Conservation (phyloP, 2,113 vertebrate genomes). For the Eurypyga helias region DNA sequence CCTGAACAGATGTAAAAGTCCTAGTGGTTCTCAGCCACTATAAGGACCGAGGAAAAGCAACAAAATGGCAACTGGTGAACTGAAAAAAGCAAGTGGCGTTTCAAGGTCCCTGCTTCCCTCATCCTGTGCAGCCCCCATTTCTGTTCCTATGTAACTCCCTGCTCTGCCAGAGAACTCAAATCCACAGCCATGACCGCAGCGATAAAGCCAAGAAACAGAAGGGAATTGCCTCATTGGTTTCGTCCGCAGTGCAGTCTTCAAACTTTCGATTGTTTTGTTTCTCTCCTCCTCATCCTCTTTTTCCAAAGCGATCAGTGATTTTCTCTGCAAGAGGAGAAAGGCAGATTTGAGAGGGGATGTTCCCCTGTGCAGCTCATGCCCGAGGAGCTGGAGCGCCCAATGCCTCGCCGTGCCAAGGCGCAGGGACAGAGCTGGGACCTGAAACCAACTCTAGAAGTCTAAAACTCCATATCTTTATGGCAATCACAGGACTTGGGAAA, state of each 20-base stretch:
- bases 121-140: not conserved
- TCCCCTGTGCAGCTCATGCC: fast-evolving
- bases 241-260: constrained; percentile 96
- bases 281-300: constrained; percentile 97
- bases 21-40: not conserved
- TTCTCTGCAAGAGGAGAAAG: constrained; percentile 83
- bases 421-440: not conserved
- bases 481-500: not conserved
- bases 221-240: constrained; percentile 93
- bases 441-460: not conserved
- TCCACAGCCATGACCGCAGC: not conserved
- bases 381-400: fast-evolving
- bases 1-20: not conserved
- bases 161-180: not conserved
- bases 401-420: fast-evolving
- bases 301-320: constrained; percentile 91
- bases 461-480: not conserved
- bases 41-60: not conserved
- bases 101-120: not conserved
- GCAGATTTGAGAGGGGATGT: not conserved
- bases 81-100: not conserved
- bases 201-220: not conserved
- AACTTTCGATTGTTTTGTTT: constrained; percentile 96
- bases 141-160: not conserved
- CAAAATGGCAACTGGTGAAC: not conserved